A percentile compares a stretch with the other conserved stretches of the same genome.
Conservation (phyloP, 2,113 vertebrate genomes). For the Ornithorhynchus anatinus region DNA sequence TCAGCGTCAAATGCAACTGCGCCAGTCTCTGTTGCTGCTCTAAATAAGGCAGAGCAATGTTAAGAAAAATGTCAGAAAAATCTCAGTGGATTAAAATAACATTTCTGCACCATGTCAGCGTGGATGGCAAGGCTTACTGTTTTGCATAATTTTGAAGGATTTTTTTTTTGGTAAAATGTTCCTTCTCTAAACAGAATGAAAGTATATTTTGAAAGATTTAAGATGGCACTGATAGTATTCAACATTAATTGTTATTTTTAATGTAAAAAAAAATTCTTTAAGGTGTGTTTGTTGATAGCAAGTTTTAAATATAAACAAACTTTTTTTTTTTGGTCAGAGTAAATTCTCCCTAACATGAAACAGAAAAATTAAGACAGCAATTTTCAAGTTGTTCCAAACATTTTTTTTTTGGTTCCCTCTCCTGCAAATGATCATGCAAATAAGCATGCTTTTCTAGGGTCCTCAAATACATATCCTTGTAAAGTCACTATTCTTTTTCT, state of each 20-base stretch:
- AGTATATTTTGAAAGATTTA: constrained; percentile 64
- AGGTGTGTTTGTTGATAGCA: constrained; percentile 52
- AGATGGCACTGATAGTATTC: constrained; percentile 57
- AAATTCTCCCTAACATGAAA: constrained; percentile 43
- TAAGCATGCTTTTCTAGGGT: background rate
- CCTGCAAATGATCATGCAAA: too few relatives aligned
- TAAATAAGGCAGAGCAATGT: constrained; percentile 70
- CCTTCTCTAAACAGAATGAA: constrained; percentile 38
- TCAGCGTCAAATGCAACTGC: constrained; percentile 72
- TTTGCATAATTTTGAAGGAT: constrained; percentile 61
- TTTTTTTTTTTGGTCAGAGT: constrained; percentile 8
- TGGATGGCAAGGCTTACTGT: constrained; percentile 49
- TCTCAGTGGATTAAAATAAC: constrained; percentile 69
- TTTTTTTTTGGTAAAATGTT: constrained; percentile 49
- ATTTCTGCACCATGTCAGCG: constrained; percentile 70
- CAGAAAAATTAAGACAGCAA: constrained; percentile 37
- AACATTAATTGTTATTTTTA: constrained; percentile 60
- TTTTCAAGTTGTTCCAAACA: constrained; percentile 7
- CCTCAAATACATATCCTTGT: constrained; percentile 17
- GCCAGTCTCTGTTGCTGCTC: constrained; percentile 60
- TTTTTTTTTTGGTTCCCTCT: background rate
- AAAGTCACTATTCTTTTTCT: constrained; percentile 1
- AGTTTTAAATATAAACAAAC: constrained; percentile 56
- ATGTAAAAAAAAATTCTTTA: constrained; percentile 67
- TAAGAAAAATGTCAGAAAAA: constrained; percentile 66